Evolutionary conservation across 2,888 invertebrate genomes (phyloP), one percentile per base, ranked within the genome.

Genomic region (Kuschelorhynchus macadamiae): DNA sequence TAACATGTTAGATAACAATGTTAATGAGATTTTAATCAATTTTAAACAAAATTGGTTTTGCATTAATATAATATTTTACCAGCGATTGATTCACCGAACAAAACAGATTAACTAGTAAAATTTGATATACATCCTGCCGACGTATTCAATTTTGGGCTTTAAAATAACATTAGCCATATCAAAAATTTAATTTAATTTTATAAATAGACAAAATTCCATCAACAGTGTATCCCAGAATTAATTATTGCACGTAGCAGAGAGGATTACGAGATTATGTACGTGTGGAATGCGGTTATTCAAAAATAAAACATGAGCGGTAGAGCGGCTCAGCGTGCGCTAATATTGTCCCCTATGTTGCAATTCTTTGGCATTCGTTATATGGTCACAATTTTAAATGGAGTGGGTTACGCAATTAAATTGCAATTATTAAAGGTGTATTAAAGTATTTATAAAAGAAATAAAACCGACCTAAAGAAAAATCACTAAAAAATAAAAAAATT

Each of bases 181-280:
- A 36, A 36, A 36, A 36, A 36, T 36, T 2, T 36, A 36, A 42
- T 42, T 42, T 42, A 42, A 42, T 42, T 36, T 36, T 33, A 16
- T 52, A 52, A 52, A 52, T 52, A 16, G 33, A n/a, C 18, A 52
- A 52, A 52, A 32, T 52, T 52, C 52, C 30, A 32, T 33, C 12
- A 52, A 52, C 33, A 14, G 52, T 16, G 32, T 33, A 52, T 30
- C 12, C 52, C 52, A 21, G 32, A 21, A 30, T 52, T 52, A 52
- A 52, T 52, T 33, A 52, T 32, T 18, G 33, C 52, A 52, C 52
- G 52, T 52, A 52, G 20, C 33, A 33, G n/a, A 52, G 32, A 32
- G 52, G 52, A 52, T 52, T 33, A 52, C 52, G 52, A 52, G 52
- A 52, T 52, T 52, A 52, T 32, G 32, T 52, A 12, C 14, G 32